phyloP scores from a whole-genome alignment of 2,797 vertebrate species.

The Bufotes viridis region DNA sequence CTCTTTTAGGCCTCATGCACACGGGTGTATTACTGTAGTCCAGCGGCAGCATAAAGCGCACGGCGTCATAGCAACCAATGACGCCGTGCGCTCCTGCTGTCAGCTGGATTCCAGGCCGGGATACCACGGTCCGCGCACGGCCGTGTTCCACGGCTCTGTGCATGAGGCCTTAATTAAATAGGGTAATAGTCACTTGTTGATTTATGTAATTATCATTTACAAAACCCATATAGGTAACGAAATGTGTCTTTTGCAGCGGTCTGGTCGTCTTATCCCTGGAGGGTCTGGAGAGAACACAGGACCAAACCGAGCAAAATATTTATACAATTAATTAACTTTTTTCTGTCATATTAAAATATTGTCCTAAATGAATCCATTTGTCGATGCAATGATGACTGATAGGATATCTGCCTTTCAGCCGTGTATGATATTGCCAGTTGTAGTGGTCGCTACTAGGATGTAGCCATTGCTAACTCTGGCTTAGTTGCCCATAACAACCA shows the following conservation, averaged over 20 bases:
- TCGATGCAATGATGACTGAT: not conserved
- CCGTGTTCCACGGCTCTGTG: too few relatives aligned
- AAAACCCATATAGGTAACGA: not conserved
- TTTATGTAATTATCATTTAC: not conserved
- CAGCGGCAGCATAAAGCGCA: too few relatives aligned
- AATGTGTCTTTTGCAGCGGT: not conserved
- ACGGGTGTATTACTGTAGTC: too few relatives aligned
- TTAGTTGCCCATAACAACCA: too few relatives aligned
- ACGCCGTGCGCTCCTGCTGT: too few relatives aligned
- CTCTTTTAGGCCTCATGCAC: too few relatives aligned
- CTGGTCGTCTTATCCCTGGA: not conserved
- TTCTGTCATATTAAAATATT: not conserved
- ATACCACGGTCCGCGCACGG: too few relatives aligned
- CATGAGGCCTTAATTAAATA: too few relatives aligned
- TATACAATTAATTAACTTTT: constrained; percentile 9
- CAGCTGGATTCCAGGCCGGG: too few relatives aligned
- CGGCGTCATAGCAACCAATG: too few relatives aligned
- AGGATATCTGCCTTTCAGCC: not conserved
- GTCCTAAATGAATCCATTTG: not conserved
- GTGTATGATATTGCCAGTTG: not conserved
- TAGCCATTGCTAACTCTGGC: too few relatives aligned
- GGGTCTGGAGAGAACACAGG: not conserved
- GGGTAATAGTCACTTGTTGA: not conserved
- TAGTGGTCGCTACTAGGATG: not conserved
- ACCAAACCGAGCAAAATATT: not conserved